phyloP scores from a whole-genome alignment of 2,888 invertebrate genomes.

The Tipula confusa region DNA sequence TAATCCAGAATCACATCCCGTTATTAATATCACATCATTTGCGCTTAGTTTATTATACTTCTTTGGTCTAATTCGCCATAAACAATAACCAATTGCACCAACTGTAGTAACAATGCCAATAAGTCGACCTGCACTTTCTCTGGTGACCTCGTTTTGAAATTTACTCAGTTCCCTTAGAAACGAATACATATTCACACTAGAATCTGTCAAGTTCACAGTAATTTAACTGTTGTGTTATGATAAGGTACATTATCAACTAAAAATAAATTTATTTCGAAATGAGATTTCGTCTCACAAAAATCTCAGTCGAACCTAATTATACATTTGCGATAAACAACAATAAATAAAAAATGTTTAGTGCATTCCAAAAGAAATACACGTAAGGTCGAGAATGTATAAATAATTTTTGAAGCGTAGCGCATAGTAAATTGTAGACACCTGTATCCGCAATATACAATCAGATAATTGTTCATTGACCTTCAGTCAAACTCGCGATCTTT shows the following conservation, averaged over 20 bases:
- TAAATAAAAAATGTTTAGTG: not conserved
- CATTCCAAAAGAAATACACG: not conserved
- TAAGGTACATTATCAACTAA: not conserved
- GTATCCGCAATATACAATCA: no score
- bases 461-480: no score
- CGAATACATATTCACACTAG: not conserved
- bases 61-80: conserved; percentile 17
- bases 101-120: not conserved
- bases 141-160: not conserved
- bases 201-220: not conserved
- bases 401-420: no score
- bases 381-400: no score
- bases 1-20: conserved; percentile 83
- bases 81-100: not conserved
- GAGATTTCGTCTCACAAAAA: not conserved
- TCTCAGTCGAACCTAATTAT: not conserved
- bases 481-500: no score
- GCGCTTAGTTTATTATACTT: conserved; percentile 38
- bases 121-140: not conserved
- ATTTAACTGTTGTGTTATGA: not conserved
- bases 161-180: not conserved
- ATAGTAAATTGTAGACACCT: no score
- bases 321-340: not conserved
- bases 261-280: not conserved
- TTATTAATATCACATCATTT: conserved; percentile 60